phyloP scores from a whole-genome alignment of 1,140 invertebrate genomes.

The Globodera ellingtonae region DNA sequence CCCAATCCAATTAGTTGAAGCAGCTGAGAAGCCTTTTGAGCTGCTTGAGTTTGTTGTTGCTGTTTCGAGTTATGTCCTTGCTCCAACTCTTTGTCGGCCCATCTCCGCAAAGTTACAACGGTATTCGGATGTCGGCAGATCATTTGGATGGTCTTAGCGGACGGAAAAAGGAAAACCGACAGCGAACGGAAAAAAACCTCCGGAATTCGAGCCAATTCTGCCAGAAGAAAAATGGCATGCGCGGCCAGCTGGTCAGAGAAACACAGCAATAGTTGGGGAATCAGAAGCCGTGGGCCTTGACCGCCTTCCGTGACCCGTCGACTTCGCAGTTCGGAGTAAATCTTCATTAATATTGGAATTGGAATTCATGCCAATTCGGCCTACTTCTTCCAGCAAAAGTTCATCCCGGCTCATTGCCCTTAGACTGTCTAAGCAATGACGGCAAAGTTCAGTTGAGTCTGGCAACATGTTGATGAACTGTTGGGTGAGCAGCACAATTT shows the following conservation, averaged over 20 bases:
- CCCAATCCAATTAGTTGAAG: neutral
- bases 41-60: conserved; percentile 4
- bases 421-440: conserved; percentile 19
- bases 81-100: conserved; percentile 1
- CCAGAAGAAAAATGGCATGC: conserved; percentile 16
- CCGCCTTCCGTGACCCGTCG: conserved; percentile 4
- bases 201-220: conserved; percentile 29
- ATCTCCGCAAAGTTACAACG: conserved; percentile 20
- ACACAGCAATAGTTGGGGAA: conserved; percentile 29
- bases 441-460: conserved; percentile 15
- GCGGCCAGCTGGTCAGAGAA: conserved; percentile 23
- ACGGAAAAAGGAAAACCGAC: neutral
- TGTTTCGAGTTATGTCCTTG: neutral
- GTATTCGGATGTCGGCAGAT: conserved; percentile 12
- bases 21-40: neutral
- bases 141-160: conserved; percentile 5
- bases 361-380: neutral
- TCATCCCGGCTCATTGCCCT: conserved; percentile 17
- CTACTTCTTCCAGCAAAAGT: conserved; percentile 21
- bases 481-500: conserved; percentile 9
- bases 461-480: conserved; percentile 18
- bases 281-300: conserved; percentile 17
- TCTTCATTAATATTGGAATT: neutral
- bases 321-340: conserved; percentile 9
- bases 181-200: neutral